A percentile compares a stretch with the other conserved stretches of the same genome.
Evolutionary conservation across 2,797 vertebrate genomes (phyloP).

Genomic region (Fistularia commersonii): DNA sequence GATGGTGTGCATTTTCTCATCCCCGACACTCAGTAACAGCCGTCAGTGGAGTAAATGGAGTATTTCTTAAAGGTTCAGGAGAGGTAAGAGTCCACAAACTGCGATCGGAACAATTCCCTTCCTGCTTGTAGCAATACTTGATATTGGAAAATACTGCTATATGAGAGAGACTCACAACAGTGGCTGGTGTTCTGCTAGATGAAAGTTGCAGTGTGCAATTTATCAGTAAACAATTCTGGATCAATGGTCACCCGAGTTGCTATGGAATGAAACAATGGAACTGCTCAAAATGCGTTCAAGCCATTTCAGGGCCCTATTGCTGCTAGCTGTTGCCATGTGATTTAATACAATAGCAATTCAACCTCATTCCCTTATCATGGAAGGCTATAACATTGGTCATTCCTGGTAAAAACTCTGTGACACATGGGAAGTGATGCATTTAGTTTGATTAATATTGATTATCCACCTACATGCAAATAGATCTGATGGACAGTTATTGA

Average conservation of each 20-base stretch:
- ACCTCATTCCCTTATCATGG: slow-evolving; percentile 20
- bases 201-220: background rate
- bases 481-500: too few species aligned
- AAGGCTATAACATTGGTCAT: slow-evolving; percentile 28
- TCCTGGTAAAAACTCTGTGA: slow-evolving; percentile 6
- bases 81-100: slow-evolving; percentile 12
- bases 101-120: background rate
- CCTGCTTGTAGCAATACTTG: slow-evolving; percentile 5
- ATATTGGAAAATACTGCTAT: slow-evolving; percentile 1
- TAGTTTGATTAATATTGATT: slow-evolving; percentile 1
- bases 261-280: background rate
- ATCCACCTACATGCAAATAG: too few species aligned
- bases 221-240: slow-evolving; percentile 4
- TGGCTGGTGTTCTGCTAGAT: slow-evolving; percentile 6
- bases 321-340: slow-evolving; percentile 22
- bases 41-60: too few species aligned
- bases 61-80: background rate
- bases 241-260: slow-evolving; percentile 10
- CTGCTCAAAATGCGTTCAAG: slow-evolving; percentile 23
- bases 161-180: slow-evolving; percentile 3
- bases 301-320: slow-evolving; percentile 13
- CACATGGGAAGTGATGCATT: slow-evolving; percentile 19
- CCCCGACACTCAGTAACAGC: too few species aligned
- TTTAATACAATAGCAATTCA: slow-evolving; percentile 32
- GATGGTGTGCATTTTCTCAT: too few species aligned